These are phyloP conservation scores for Cylas formicarius DNA, from an alignment of 1,140 invertebrate genomes.

Conservation along the genomic window DNA sequence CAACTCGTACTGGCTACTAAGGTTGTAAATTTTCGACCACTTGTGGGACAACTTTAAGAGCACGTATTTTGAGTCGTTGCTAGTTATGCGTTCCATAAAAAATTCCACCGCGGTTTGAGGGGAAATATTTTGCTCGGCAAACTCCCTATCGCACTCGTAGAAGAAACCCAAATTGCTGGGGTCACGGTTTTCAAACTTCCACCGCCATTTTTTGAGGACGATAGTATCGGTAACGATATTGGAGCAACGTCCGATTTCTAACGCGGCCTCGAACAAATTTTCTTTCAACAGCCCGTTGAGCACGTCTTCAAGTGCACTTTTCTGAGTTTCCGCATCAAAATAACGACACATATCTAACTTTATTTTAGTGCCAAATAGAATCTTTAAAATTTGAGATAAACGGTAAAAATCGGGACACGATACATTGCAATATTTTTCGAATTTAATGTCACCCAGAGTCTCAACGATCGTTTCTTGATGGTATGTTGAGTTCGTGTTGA, in stretches of 20 bases:
- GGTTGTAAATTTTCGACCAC: slow-evolving; percentile 46
- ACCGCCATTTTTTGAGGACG: slow-evolving; percentile 46
- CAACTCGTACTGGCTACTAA: slow-evolving; percentile 43
- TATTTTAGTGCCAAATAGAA: slow-evolving; percentile 40
- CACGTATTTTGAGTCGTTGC: slow-evolving; percentile 43
- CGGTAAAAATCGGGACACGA: slow-evolving; percentile 46
- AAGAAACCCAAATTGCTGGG: slow-evolving; percentile 44
- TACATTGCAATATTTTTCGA: slow-evolving; percentile 45
- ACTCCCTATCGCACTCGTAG: slow-evolving; percentile 49
- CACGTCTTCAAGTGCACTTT: slow-evolving; percentile 43
- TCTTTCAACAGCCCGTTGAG: slow-evolving; percentile 45
- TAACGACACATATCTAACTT: slow-evolving; percentile 38
- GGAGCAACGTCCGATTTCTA: slow-evolving; percentile 49
- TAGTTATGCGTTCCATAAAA: slow-evolving; percentile 33
- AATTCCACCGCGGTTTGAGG: slow-evolving; percentile 49
- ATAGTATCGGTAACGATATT: slow-evolving; percentile 46
- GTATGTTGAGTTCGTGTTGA: slow-evolving; percentile 48
- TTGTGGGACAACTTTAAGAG: slow-evolving; percentile 48
- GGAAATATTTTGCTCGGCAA: slow-evolving; percentile 48
- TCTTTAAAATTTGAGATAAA: slow-evolving; percentile 48
- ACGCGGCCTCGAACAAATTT: slow-evolving; percentile 48
- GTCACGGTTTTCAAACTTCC: slow-evolving; percentile 39
- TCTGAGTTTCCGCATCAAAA: slow-evolving; percentile 32
- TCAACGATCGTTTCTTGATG: slow-evolving; percentile 43
- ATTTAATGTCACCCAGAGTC: slow-evolving; percentile 18